These are phyloP conservation scores for Ascaphus truei DNA, from an alignment of 2,113 vertebrate genomes.

Conservation along the genomic window DNA sequence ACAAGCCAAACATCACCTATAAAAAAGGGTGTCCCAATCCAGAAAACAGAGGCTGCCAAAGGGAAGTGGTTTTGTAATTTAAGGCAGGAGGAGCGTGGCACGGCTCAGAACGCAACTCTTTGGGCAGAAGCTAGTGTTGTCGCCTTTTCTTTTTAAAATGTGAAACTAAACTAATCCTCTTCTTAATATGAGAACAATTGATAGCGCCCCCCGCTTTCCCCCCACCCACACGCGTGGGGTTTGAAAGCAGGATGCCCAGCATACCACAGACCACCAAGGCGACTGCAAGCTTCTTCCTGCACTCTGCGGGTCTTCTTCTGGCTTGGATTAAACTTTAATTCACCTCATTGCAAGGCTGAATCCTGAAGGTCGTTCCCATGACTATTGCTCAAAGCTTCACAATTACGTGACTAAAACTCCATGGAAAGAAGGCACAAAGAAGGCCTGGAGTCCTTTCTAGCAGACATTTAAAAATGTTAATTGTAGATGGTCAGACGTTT, in stretches of 20 bases:
- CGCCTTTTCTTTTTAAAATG: no score
- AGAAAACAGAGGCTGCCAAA: background rate
- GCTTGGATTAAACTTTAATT: conserved; percentile 11
- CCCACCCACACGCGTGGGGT: no score
- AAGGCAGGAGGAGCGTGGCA: no score
- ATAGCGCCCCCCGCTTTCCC: no score
- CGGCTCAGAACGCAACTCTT: no score
- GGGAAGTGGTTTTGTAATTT: no score
- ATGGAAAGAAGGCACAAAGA: background rate
- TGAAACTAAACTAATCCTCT: no score
- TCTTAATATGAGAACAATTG: no score
- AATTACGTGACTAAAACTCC: conserved; percentile 4
- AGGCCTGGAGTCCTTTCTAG: background rate
- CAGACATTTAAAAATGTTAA: background rate
- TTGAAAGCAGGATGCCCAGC: no score
- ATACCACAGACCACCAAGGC: no score
- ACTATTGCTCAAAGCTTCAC: background rate
- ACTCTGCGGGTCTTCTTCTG: background rate
- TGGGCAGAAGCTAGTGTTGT: no score
- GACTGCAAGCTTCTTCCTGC: no score
- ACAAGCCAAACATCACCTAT: conserved; percentile 9
- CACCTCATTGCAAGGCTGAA: conserved; percentile 10
- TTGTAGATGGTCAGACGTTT: background rate
- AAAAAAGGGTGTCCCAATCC: background rate
- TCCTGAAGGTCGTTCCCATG: conserved; percentile 7